These are phyloP conservation scores for Ips typographus DNA, from an alignment of 1,140 invertebrate species.

Conservation along the genomic window DNA sequence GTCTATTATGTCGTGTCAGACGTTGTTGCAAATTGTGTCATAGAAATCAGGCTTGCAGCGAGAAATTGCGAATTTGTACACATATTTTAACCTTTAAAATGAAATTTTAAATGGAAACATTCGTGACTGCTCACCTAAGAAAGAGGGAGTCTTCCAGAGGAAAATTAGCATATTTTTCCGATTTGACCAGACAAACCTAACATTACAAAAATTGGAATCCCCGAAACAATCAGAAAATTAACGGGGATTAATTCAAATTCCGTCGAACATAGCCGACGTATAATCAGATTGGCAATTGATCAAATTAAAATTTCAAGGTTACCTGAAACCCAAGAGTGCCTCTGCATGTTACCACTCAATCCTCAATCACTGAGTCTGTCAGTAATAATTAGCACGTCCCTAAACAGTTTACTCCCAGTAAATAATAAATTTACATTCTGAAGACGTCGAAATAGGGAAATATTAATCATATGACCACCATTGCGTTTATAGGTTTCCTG, in stretches of 20 bases:
- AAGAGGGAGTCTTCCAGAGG: background rate
- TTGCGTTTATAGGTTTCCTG: too few relatives aligned
- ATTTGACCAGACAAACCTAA: background rate
- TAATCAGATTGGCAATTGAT: too few relatives aligned
- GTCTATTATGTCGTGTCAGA: constrained; percentile 5
- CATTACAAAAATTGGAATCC: constrained; percentile 1
- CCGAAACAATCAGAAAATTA: constrained; percentile 10
- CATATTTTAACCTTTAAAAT: background rate
- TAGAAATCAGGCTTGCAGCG: background rate
- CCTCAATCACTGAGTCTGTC: too few relatives aligned
- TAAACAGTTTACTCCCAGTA: too few relatives aligned
- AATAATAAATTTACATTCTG: too few relatives aligned
- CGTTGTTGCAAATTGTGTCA: background rate
- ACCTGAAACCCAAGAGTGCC: too few relatives aligned
- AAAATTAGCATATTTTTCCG: constrained; percentile 10
- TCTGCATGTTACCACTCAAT: too few relatives aligned
- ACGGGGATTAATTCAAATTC: background rate
- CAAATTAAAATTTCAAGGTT: too few relatives aligned
- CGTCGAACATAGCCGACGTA: too few relatives aligned
- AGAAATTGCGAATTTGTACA: background rate
- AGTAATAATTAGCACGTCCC: too few relatives aligned
- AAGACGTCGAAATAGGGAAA: too few relatives aligned
- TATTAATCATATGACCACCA: too few relatives aligned
- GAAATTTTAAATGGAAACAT: background rate
- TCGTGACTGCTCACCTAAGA: background rate